Conservation (phyloP, 2,888 invertebrate species). For the Eledone cirrhosa region DNA sequence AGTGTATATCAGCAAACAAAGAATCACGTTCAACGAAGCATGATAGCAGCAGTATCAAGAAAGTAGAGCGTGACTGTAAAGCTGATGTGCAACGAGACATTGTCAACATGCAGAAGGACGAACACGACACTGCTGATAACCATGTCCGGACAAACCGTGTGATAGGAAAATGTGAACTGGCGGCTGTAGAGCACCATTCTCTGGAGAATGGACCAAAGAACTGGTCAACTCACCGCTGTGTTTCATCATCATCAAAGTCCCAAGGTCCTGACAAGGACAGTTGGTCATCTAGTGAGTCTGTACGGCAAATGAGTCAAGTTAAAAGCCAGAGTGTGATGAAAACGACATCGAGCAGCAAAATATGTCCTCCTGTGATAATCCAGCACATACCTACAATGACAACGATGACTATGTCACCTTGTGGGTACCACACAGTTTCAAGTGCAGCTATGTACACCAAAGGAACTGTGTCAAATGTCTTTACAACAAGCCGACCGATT, state of each 20-base stretch:
- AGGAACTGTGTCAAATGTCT: slow-evolving; percentile 15
- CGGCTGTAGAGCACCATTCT: not conserved
- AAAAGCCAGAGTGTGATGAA: slow-evolving; percentile 18
- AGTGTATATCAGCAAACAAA: not conserved
- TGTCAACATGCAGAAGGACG: slow-evolving; percentile 11
- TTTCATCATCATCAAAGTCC: not conserved
- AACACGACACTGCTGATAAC: too few species aligned
- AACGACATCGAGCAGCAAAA: slow-evolving; percentile 8
- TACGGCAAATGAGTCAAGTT: slow-evolving; percentile 1
- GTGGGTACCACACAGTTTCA: slow-evolving; percentile 22
- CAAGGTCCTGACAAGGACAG: not conserved
- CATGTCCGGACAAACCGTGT: slow-evolving; percentile 9
- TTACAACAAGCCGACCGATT: slow-evolving; percentile 20
- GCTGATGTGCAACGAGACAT: slow-evolving; percentile 23
- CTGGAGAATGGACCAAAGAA: not conserved
- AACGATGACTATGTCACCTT: slow-evolving; percentile 17
- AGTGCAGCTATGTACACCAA: not conserved
- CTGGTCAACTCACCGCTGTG: slow-evolving; percentile 14
- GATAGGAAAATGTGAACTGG: slow-evolving; percentile 10
- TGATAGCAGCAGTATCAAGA: not conserved
- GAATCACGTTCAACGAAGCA: slow-evolving; percentile 13
- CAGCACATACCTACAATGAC: slow-evolving; percentile 26
- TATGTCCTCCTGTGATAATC: slow-evolving; percentile 25
- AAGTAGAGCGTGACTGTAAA: slow-evolving; percentile 1
- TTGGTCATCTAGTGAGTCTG: not conserved